Conservation (phyloP, 2,113 vertebrate genomes). For the Chloebia gouldiae region DNA sequence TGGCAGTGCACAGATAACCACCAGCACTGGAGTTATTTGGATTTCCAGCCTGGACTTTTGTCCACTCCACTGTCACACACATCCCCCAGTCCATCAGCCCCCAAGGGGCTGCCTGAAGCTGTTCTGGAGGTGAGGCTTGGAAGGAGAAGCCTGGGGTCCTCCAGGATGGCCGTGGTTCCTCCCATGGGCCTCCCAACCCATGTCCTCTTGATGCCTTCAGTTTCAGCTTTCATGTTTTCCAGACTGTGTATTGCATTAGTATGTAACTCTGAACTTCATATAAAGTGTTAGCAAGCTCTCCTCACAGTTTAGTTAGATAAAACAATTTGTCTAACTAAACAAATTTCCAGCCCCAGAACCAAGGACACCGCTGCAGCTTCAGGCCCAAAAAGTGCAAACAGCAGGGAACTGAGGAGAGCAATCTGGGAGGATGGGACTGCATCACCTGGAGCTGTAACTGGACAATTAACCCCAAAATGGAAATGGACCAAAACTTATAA, state of each 20-base stretch:
- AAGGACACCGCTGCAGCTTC: neutral
- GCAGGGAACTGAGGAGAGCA: neutral
- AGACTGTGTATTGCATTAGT: neutral
- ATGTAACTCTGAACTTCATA: accelerated
- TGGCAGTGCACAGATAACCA: neutral
- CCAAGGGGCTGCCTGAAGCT: neutral
- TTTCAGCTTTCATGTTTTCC: neutral
- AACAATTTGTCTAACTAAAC: neutral
- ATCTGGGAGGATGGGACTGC: neutral
- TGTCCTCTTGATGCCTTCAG: neutral
- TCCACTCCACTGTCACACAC: neutral
- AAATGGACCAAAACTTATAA: neutral
- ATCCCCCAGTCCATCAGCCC: neutral
- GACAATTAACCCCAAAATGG: neutral
- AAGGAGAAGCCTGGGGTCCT: neutral
- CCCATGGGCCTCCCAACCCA: too few relatives aligned
- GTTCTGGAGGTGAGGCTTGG: neutral
- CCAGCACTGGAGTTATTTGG: neutral
- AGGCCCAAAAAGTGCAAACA: neutral
- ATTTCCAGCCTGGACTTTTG: neutral
- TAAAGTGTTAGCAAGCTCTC: neutral
- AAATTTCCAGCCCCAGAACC: neutral
- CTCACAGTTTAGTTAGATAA: neutral
- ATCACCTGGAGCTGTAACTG: neutral
- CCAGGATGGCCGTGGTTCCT: neutral